phyloP scores from a whole-genome alignment of 2,797 vertebrate species.

The Sorex maritimensis region DNA sequence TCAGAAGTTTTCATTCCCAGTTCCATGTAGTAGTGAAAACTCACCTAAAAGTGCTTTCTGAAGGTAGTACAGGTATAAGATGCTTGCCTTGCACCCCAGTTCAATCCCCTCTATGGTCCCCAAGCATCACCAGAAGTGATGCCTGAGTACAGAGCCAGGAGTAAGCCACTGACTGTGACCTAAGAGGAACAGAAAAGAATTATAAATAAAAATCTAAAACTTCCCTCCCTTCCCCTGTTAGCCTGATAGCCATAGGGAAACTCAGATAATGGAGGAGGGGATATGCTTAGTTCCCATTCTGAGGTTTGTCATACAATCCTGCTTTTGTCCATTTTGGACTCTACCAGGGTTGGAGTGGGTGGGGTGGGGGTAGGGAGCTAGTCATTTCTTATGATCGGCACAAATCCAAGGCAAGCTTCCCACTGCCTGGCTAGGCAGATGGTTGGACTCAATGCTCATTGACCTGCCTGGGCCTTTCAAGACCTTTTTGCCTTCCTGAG shows the following conservation, averaged over 20 bases:
- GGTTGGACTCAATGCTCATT: neutral
- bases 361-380: neutral
- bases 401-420: neutral
- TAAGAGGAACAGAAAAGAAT: no score
- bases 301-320: no score
- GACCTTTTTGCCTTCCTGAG: neutral
- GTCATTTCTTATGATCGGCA: neutral
- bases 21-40: neutral
- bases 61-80: no score
- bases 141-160: no score
- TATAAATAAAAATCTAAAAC: neutral
- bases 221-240: neutral
- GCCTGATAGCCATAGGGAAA: neutral
- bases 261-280: neutral
- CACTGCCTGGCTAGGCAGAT: neutral
- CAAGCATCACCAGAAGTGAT: no score
- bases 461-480: neutral
- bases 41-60: neutral
- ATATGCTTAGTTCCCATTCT: neutral
- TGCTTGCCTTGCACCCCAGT: no score
- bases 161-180: no score
- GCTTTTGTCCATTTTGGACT: neutral
- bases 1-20: neutral
- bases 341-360: neutral
- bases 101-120: no score